Evolutionary conservation across 2,888 invertebrate genomes (phyloP).

Genomic region (Epistrophella euchroma): DNA sequence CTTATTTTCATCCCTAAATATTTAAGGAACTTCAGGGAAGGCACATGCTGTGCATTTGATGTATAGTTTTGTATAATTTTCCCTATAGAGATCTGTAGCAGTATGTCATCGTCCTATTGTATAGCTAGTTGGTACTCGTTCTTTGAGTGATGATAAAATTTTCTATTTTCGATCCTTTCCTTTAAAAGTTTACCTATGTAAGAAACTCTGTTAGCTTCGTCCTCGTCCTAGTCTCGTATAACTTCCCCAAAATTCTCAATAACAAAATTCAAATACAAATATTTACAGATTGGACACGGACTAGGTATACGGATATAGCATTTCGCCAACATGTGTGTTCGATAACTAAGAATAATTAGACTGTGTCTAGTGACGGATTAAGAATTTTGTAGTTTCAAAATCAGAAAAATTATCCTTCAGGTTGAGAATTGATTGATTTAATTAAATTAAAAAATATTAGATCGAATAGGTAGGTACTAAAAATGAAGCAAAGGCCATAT

Average conservation of each 20-base stretch:
- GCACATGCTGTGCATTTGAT: constrained; percentile 61
- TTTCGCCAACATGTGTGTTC: not conserved
- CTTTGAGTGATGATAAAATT: constrained; percentile 24
- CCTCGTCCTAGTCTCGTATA: not conserved
- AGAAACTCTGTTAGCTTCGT: not conserved
- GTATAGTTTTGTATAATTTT: constrained; percentile 45
- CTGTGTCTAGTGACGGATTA: not conserved
- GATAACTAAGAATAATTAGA: not conserved
- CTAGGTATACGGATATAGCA: not conserved
- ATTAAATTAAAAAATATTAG: not conserved
- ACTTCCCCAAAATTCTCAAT: not conserved
- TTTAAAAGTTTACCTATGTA: constrained; percentile 18
- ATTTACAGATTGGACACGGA: constrained; percentile 39
- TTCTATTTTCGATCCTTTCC: not conserved
- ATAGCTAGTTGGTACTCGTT: not conserved
- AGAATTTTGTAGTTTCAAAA: not conserved
- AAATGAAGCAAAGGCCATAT: no score
- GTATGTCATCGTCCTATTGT: constrained; percentile 45
- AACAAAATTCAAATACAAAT: constrained; percentile 52
- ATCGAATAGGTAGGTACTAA: no score
- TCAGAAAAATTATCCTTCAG: not conserved
- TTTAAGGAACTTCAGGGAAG: constrained; percentile 57
- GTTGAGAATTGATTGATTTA: not conserved
- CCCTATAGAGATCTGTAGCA: constrained; percentile 16
- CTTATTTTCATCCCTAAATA: constrained; percentile 55